Conservation (phyloP, 2,797 vertebrate genomes). For the Mus caroli region DNA sequence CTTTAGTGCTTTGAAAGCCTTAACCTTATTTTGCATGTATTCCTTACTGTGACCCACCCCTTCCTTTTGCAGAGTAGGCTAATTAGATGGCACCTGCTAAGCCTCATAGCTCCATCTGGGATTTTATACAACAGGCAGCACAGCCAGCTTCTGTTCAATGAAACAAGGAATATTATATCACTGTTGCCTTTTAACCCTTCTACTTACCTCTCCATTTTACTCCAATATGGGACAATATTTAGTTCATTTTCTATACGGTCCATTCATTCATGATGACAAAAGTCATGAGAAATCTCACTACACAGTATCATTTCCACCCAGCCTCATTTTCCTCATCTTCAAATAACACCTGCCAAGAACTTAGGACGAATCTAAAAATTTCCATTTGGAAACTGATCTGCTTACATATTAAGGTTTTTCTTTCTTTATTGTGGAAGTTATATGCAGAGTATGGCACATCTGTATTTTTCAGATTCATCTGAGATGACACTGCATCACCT, state of each 20-base stretch:
- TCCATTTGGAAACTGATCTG: conserved; percentile 64
- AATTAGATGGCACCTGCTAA: neutral
- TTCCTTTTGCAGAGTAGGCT: neutral
- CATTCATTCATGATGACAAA: neutral
- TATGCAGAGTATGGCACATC: neutral
- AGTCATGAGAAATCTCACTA: conserved; percentile 8
- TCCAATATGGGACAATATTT: neutral
- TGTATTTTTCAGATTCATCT: conserved; percentile 24
- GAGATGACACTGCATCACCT: neutral
- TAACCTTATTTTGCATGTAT: neutral
- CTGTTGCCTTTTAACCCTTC: neutral
- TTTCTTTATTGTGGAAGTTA: conserved; percentile 51
- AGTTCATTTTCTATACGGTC: neutral
- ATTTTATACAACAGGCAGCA: neutral
- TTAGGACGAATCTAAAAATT: conserved; percentile 50
- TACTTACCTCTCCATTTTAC: neutral
- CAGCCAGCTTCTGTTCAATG: neutral
- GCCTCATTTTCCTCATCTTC: conserved; percentile 29
- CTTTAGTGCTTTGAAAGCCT: neutral
- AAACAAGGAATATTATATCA: neutral
- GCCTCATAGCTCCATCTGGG: neutral
- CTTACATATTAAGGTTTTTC: conserved; percentile 54
- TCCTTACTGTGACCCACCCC: neutral
- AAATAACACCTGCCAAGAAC: conserved; percentile 34
- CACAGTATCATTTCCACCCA: conserved; percentile 4